Percentiles rank a stretch among this genome's conserved stretches.
phyloP scores from a whole-genome alignment of 2,797 vertebrate species.

The Prionace glauca region DNA sequence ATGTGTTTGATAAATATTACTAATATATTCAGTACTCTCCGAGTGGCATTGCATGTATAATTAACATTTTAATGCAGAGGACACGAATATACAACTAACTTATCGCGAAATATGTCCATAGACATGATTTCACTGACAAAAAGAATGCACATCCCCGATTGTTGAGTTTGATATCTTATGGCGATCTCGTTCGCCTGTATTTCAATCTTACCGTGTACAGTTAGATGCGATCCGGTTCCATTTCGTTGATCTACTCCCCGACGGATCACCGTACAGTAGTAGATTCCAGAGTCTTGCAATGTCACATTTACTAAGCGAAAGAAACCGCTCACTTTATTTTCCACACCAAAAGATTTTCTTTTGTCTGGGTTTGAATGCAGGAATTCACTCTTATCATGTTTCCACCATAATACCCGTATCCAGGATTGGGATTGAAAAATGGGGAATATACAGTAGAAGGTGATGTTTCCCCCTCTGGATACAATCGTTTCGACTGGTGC shows the following conservation, averaged over 20 bases:
- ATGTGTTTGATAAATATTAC: too few relatives aligned
- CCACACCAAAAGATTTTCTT: neutral
- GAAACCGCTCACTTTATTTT: neutral
- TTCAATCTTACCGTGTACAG: neutral
- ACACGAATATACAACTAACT: neutral
- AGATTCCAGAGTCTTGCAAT: neutral
- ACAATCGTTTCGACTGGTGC: neutral
- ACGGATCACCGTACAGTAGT: neutral
- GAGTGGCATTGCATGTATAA: neutral
- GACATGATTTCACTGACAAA: neutral
- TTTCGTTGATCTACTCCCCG: neutral
- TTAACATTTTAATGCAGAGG: neutral
- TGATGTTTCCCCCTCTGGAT: neutral
- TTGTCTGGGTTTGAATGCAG: neutral
- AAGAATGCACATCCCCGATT: neutral
- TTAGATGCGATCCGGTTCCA: constrained; percentile 19
- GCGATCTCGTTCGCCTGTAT: neutral
- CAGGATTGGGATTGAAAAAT: neutral
- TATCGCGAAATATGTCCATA: neutral
- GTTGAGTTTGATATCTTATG: neutral
- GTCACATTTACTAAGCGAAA: neutral
- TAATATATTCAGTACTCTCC: too few relatives aligned
- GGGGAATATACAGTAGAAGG: neutral
- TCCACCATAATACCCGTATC: neutral
- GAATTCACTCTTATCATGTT: neutral